Conservation (phyloP, 2,797 vertebrate species). For the Melanotaenia nigrans region DNA sequence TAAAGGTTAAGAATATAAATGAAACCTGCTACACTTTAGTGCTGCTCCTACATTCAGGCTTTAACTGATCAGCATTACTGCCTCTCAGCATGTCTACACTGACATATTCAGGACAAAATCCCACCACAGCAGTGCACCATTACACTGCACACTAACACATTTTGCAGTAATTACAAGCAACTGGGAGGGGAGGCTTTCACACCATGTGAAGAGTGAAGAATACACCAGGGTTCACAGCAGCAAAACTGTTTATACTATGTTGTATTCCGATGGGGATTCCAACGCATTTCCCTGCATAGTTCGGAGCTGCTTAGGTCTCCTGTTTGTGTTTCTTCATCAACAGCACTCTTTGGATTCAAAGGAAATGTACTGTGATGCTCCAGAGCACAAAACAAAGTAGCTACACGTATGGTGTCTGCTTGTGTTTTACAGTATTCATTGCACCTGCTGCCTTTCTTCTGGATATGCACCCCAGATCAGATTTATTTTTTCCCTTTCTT, state of each 20-base stretch:
- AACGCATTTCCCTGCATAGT: slow-evolving; percentile 15
- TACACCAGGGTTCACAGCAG: slow-evolving; percentile 26
- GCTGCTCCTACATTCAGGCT: slow-evolving; percentile 11
- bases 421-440: slow-evolving; percentile 15
- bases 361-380: slow-evolving; percentile 21
- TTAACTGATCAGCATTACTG: slow-evolving; percentile 16
- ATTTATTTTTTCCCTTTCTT: slow-evolving; percentile 1
- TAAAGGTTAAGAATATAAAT: slow-evolving; percentile 52
- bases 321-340: slow-evolving; percentile 52
- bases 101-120: slow-evolving; percentile 41
- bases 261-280: slow-evolving; percentile 34
- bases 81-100: slow-evolving; percentile 1
- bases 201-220: slow-evolving; percentile 17
- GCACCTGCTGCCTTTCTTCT: not conserved
- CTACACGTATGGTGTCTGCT: slow-evolving; percentile 11
- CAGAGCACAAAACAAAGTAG: slow-evolving; percentile 16
- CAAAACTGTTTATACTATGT: slow-evolving; percentile 35
- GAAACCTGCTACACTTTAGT: slow-evolving; percentile 27
- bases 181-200: slow-evolving; percentile 15
- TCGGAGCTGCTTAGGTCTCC: slow-evolving; percentile 47
- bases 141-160: slow-evolving; percentile 10
- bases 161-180: slow-evolving; percentile 31
- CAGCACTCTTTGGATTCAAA: slow-evolving; percentile 55
- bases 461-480: not conserved
- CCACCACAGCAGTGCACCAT: slow-evolving; percentile 5